Conservation (phyloP, 2,888 invertebrate genomes). For the Mythimna pallens region DNA sequence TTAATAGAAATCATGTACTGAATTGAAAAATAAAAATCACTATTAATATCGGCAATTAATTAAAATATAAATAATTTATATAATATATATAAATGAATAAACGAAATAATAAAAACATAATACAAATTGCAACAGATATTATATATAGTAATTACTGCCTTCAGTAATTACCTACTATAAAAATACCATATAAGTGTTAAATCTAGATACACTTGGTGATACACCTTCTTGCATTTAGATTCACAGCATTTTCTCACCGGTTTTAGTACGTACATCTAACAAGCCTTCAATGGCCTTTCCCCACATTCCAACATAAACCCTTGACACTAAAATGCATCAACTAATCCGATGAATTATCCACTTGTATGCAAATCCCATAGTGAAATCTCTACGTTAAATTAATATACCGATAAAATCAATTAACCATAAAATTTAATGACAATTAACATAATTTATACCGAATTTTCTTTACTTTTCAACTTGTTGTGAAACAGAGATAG, state of each 20-base stretch:
- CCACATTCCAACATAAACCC: constrained; percentile 59
- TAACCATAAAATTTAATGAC: constrained; percentile 44
- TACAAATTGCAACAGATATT: too few relatives aligned
- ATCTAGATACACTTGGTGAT: not conserved
- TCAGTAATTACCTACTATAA: too few relatives aligned
- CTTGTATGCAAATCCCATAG: constrained; percentile 58
- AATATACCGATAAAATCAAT: constrained; percentile 55
- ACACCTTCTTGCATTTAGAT: constrained; percentile 18
- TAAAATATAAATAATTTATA: too few relatives aligned
- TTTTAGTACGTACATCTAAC: constrained; percentile 4
- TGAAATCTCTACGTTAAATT: constrained; percentile 51
- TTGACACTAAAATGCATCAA: constrained; percentile 55
- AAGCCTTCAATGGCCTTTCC: constrained; percentile 48
- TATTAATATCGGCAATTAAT: too few relatives aligned
- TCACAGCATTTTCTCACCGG: constrained; percentile 35
- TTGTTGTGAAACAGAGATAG: constrained; percentile 28
- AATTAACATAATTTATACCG: constrained; percentile 58
- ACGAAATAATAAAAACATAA: too few relatives aligned
- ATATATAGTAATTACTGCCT: too few relatives aligned
- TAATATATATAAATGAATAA: too few relatives aligned
- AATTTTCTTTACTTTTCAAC: constrained; percentile 26
- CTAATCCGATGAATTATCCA: constrained; percentile 43
- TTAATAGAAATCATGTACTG: too few relatives aligned
- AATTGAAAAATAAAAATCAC: too few relatives aligned
- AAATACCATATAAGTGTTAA: not conserved